Evolutionary conservation across 2,797 vertebrate genomes (phyloP).

Genomic region (Bradypodion pumilum): DNA sequence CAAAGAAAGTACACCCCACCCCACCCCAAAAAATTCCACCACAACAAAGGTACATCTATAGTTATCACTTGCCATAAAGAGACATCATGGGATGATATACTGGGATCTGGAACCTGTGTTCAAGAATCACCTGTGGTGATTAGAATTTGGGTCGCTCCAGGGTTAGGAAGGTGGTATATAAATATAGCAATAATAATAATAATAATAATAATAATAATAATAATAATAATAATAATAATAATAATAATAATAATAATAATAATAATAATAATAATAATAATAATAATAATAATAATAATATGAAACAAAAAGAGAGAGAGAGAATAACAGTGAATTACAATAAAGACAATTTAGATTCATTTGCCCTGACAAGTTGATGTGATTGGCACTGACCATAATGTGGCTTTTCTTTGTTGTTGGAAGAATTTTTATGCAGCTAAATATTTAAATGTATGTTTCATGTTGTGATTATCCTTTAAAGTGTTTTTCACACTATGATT

Average conservation of each 20-base stretch:
- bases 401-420: background rate
- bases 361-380: background rate
- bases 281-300: no score
- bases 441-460: background rate
- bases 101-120: background rate
- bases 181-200: no score
- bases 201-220: no score
- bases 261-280: no score
- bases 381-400: background rate
- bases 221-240: no score
- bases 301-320: background rate
- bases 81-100: background rate
- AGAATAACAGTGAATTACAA: background rate
- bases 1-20: background rate
- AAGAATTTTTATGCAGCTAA: background rate
- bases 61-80: background rate
- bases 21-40: background rate
- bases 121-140: no score
- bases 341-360: background rate
- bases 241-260: no score
- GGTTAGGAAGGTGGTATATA: no score
- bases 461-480: background rate
- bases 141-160: no score
- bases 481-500: background rate
- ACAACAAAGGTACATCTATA: background rate